Evolutionary conservation across 2,888 invertebrate species (phyloP), one percentile per base, ranked within the genome.

Genomic region (Hirudinaria manillensis): DNA sequence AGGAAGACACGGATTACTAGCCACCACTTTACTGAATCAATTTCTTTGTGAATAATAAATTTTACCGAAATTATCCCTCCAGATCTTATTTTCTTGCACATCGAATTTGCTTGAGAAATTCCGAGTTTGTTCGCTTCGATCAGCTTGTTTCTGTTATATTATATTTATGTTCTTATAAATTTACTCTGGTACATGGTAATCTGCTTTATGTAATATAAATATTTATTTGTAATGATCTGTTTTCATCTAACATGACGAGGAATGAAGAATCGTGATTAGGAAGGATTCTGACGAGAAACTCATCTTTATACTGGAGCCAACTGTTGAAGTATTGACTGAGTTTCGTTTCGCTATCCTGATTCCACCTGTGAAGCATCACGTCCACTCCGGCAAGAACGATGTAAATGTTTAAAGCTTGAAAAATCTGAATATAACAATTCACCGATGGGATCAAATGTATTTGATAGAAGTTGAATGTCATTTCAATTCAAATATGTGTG

Each of bases 41-140:
- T 45, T 45, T 45, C 13, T 45, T n/a, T n/a, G 10, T 6, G 6
- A 2, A 16, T 61, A 13, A 16, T 24, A 13, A 61, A 61, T 61
- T 29, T 61, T 61, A 61, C 61, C 29, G 61, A 61, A 27, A 61
- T 29, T 24, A 61, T 29, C n/a, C 61, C 61, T 61, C 61, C 61
- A 27, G 61, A 61, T 27, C 29, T 61, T 27, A 24, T 61, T n/a
- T 29, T 61, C n/a, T 61, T 61, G 61, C 61, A 61, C 61, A 61
- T 61, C 24, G 61, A 61, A 29, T 61, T 61, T 61, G 24, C 29
- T 10, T 61, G 24, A 10, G 61, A 61, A 29, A 61, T 61, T 24
- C 61, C 61, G 19, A 24, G 61, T 61, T 27, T 61, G 45, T 45
- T 45, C 10, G 45, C 45, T 45, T 45, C 45, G 16, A 45, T 45